phyloP scores from a whole-genome alignment of 2,888 invertebrate genomes.

The Netelia melanura region DNA sequence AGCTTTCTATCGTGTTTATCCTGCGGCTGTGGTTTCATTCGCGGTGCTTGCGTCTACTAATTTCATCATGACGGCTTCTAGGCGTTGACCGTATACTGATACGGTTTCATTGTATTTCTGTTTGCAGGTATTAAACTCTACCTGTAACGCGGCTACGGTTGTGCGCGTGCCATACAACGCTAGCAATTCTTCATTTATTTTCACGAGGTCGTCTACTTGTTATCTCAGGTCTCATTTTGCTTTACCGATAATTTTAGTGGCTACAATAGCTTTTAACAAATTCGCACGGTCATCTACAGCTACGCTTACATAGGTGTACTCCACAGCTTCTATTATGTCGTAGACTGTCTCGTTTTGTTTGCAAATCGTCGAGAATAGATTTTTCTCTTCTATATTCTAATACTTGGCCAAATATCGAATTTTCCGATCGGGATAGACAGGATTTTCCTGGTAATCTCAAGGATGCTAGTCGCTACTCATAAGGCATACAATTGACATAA shows the following conservation, averaged over 20 bases:
- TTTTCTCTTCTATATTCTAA: too few relatives aligned
- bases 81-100: conserved; percentile 7
- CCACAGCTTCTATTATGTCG: background rate
- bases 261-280: background rate
- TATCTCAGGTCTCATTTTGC: conserved; percentile 9
- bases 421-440: too few relatives aligned
- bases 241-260: background rate
- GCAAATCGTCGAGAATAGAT: too few relatives aligned
- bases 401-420: too few relatives aligned
- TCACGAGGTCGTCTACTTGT: background rate
- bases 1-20: too few relatives aligned
- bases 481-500: too few relatives aligned
- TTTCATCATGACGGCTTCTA: conserved; percentile 10
- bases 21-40: background rate
- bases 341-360: background rate
- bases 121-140: conserved; percentile 25
- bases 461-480: too few relatives aligned
- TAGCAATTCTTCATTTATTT: conserved; percentile 3
- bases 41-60: background rate
- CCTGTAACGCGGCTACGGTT: conserved; percentile 7
- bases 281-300: background rate
- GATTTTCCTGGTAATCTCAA: too few relatives aligned
- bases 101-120: conserved; percentile 4
- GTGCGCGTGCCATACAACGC: conserved; percentile 14
- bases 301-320: background rate